Evolutionary conservation across 2,797 vertebrate species (phyloP).

Genomic region (Enteromius afrohamiltoni): DNA sequence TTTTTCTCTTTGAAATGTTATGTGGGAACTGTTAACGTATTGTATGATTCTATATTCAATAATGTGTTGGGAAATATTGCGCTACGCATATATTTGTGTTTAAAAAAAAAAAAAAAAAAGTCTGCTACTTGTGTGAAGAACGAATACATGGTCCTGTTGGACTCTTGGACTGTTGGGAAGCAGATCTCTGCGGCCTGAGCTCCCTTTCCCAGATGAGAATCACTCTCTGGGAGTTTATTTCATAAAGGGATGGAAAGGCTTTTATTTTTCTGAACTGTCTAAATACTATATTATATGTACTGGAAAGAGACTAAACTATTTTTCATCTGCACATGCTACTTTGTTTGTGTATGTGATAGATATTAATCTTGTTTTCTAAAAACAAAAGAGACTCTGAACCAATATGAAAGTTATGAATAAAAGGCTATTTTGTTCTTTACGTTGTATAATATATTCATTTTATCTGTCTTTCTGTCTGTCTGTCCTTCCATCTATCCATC

Average conservation of each 20-base stretch:
- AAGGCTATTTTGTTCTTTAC: constrained; percentile 72
- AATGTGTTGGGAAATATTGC: constrained; percentile 60
- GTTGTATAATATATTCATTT: not conserved
- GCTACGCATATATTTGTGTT: constrained; percentile 65
- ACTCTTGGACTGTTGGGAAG: constrained; percentile 62
- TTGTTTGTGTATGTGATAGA: constrained; percentile 69
- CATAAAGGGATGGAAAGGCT: constrained; percentile 70
- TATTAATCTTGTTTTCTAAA: constrained; percentile 72
- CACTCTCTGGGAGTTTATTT: constrained; percentile 76
- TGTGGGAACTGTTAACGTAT: constrained; percentile 55
- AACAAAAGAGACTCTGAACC: constrained; percentile 61
- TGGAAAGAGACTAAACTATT: constrained; percentile 76
- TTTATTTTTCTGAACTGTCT: constrained; percentile 77
- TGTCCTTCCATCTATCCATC: not conserved
- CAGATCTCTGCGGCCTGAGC: constrained; percentile 64
- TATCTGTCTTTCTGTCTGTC: not conserved
- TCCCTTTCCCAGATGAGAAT: constrained; percentile 71
- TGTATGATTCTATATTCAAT: constrained; percentile 65
- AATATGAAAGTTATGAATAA: constrained; percentile 60
- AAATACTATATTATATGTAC: constrained; percentile 68
- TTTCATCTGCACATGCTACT: constrained; percentile 75
- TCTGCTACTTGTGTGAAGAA: constrained; percentile 60
- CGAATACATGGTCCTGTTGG: constrained; percentile 41
- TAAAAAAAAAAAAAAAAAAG: constrained; percentile 40
- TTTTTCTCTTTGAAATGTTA: constrained; percentile 55